Conservation (phyloP, 1,140 invertebrate genomes). For the Neodiprion fabricii region DNA sequence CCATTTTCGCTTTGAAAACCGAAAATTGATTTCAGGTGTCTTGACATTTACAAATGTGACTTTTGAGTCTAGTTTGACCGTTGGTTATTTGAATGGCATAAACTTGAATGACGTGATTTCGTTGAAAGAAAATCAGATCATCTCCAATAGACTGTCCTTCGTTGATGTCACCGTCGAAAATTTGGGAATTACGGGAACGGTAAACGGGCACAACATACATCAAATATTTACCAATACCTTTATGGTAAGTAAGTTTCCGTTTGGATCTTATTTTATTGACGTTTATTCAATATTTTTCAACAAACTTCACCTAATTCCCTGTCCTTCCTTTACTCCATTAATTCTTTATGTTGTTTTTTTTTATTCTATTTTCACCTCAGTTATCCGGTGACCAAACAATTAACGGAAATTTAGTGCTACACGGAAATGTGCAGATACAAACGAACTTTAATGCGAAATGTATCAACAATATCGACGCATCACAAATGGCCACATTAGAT, state of each 20-base stretch:
- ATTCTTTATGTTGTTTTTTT: not conserved
- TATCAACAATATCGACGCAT: conserved; percentile 39
- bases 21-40: conserved; percentile 23
- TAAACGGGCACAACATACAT: conserved; percentile 35
- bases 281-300: not conserved
- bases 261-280: not conserved
- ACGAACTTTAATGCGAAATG: conserved; percentile 34
- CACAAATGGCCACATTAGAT: conserved; percentile 33
- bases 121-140: conserved; percentile 32
- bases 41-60: conserved; percentile 32
- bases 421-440: conserved; percentile 30
- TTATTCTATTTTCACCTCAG: conserved; percentile 27
- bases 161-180: conserved; percentile 28
- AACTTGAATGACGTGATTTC: conserved; percentile 33
- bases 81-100: conserved; percentile 36
- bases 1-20: not conserved
- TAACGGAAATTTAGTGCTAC: conserved; percentile 38
- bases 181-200: conserved; percentile 29
- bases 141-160: conserved; percentile 26
- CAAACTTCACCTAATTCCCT: not conserved
- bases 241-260: conserved; percentile 35
- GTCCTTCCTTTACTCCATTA: too few relatives aligned
- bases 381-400: conserved; percentile 39
- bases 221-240: conserved; percentile 43
- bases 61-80: conserved; percentile 33